phyloP scores from a whole-genome alignment of 2,113 vertebrate genomes.

The Myxocyprinus asiaticus region DNA sequence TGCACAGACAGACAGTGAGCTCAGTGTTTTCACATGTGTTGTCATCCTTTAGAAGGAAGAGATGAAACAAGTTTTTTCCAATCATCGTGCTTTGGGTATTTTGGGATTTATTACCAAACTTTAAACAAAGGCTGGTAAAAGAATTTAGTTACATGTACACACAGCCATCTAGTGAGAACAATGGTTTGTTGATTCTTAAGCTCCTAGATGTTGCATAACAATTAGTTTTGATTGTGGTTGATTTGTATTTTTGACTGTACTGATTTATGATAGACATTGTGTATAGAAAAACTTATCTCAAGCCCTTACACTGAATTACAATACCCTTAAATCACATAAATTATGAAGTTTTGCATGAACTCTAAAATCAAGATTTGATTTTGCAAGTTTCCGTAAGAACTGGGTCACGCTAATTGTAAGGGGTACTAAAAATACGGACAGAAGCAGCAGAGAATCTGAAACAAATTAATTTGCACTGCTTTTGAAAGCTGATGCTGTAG shows the following conservation, averaged over 20 bases:
- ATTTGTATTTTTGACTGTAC: neutral
- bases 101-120: constrained; percentile 34
- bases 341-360: neutral
- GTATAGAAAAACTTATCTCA: neutral
- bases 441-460: neutral
- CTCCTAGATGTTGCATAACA: neutral
- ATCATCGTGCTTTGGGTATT: constrained; percentile 55
- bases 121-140: constrained; percentile 1
- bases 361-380: constrained; percentile 6
- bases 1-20: constrained; percentile 41
- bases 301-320: neutral
- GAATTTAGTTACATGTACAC: neutral
- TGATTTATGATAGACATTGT: constrained; percentile 18
- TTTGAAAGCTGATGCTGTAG: constrained; percentile 25
- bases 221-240: neutral
- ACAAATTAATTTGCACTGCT: neutral
- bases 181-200: neutral
- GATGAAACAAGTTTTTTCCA: constrained; percentile 64
- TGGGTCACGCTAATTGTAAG: constrained; percentile 34
- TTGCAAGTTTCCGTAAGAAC: constrained; percentile 1
- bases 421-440: constrained; percentile 33
- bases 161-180: constrained; percentile 4
- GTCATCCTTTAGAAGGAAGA: constrained; percentile 59
- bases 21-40: constrained; percentile 53
- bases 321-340: constrained; percentile 1